Conservation (phyloP, 2,888 invertebrate species). For the Lumbricus terrestris region DNA sequence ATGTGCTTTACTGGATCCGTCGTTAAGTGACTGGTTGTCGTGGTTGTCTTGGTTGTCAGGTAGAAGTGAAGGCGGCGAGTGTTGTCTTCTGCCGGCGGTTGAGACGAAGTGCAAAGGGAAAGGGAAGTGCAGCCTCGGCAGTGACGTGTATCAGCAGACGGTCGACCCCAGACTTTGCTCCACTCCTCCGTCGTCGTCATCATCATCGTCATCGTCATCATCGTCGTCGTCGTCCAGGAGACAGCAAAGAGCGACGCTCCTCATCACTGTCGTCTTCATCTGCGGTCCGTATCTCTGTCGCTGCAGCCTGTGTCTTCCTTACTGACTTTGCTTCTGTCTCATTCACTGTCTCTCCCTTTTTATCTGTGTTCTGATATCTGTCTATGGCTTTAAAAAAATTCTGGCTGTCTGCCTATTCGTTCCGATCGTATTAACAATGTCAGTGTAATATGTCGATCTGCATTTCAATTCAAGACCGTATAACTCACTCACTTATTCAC, state of each 20-base stretch:
- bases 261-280: not conserved
- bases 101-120: not conserved
- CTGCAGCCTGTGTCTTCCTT: not conserved
- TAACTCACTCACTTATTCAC: too few species aligned
- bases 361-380: not conserved
- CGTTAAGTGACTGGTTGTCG: not conserved
- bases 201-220: not conserved
- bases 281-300: not conserved
- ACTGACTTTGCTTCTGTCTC: not conserved
- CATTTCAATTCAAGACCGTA: too few species aligned
- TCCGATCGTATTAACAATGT: too few species aligned
- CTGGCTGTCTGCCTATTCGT: not conserved
- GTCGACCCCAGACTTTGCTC: not conserved
- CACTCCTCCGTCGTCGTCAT: not conserved
- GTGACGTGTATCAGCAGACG: not conserved
- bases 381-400: not conserved
- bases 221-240: not conserved
- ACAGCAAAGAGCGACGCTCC: not conserved
- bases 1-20: not conserved
- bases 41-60: not conserved
- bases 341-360: not conserved
- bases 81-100: conserved; percentile 7
- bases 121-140: not conserved
- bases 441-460: too few species aligned
- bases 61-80: not conserved